Conservation (phyloP, 2,888 invertebrate species). For the Spisula subtruncata region DNA sequence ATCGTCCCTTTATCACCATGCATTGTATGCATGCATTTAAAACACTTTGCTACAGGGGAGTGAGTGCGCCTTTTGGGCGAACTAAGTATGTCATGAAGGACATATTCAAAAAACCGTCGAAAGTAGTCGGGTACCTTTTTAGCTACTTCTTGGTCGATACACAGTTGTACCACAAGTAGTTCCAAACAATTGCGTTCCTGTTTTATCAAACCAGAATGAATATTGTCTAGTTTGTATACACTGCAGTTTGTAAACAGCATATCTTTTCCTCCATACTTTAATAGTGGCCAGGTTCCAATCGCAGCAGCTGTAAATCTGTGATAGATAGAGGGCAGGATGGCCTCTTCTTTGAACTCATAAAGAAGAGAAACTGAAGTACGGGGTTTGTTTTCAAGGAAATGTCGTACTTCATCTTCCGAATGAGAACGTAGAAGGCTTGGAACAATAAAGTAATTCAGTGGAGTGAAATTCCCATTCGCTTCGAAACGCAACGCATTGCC, state of each 20-base stretch:
- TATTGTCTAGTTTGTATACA: constrained; percentile 32
- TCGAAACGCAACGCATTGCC: constrained; percentile 22
- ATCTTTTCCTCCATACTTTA: neutral
- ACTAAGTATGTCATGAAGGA: neutral
- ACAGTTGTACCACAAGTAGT: constrained; percentile 33
- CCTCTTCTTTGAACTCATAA: constrained; percentile 17
- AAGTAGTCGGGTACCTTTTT: neutral
- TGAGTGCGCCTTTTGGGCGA: neutral
- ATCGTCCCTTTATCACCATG: constrained; percentile 33
- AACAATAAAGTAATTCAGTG: constrained; percentile 34
- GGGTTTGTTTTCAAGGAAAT: neutral
- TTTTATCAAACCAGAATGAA: constrained; percentile 48
- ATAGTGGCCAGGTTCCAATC: constrained; percentile 47
- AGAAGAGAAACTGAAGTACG: constrained; percentile 20
- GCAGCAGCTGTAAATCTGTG: constrained; percentile 46
- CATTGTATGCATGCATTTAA: constrained; percentile 31
- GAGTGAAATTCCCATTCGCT: neutral
- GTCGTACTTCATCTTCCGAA: neutral
- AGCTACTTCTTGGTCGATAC: neutral
- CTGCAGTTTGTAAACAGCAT: constrained; percentile 35
- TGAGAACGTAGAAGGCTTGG: constrained; percentile 39
- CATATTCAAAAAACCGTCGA: constrained; percentile 23
- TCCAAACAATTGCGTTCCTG: constrained; percentile 1
- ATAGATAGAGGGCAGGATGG: constrained; percentile 40
- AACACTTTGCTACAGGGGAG: neutral